Evolutionary conservation across 1,140 invertebrate genomes (phyloP).

Genomic region (Babylonia areolata): DNA sequence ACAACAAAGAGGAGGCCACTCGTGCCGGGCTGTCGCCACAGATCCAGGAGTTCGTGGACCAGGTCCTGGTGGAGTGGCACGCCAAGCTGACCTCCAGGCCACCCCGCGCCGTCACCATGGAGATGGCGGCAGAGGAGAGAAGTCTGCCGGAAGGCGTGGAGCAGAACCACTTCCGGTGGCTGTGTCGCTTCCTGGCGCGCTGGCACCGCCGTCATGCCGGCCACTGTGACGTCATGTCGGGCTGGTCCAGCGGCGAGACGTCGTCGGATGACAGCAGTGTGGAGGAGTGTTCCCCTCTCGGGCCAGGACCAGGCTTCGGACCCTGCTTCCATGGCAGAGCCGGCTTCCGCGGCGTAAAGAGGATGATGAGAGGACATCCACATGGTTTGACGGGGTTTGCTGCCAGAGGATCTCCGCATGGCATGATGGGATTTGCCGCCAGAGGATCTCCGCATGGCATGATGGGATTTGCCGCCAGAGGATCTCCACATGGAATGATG

Average conservation of each 20-base stretch:
- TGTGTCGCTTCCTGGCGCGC: constrained; percentile 33
- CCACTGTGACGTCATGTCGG: constrained; percentile 25
- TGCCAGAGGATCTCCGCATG: too few species aligned
- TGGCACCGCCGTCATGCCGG: constrained; percentile 33
- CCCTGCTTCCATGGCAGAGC: too few species aligned
- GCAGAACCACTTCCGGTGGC: constrained; percentile 26
- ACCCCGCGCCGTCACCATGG: constrained; percentile 13
- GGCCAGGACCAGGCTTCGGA: too few species aligned
- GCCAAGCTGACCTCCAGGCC: constrained; percentile 15
- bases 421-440: too few species aligned
- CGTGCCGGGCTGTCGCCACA: not conserved
- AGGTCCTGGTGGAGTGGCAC: constrained; percentile 27
- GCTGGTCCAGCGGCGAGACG: constrained; percentile 24
- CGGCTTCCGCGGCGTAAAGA: too few species aligned
- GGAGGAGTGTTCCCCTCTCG: too few species aligned
- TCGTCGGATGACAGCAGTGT: not conserved
- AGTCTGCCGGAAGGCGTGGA: not conserved
- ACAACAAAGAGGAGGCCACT: constrained; percentile 3
- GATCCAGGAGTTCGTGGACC: constrained; percentile 18
- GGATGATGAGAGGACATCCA: too few species aligned
- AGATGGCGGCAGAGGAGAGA: constrained; percentile 9
- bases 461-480: too few species aligned
- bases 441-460: too few species aligned
- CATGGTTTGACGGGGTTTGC: too few species aligned
- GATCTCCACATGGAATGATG: too few species aligned